A percentile compares a stretch with the other conserved stretches of the same genome.
Conservation (phyloP, 1,140 invertebrate genomes). For the Drosophila jambulina region DNA sequence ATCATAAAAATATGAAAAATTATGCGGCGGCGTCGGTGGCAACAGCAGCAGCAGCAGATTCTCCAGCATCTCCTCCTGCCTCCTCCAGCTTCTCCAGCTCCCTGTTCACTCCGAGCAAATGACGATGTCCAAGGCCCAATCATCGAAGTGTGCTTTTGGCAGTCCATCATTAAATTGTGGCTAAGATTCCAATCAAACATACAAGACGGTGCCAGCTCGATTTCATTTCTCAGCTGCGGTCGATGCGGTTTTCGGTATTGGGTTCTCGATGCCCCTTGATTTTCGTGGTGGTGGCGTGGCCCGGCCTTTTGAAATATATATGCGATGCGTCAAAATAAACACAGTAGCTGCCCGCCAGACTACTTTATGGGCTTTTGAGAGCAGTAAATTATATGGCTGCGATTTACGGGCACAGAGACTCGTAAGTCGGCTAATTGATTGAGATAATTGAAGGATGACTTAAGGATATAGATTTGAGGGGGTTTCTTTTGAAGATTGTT, state of each 20-base stretch:
- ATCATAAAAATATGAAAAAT: conserved; percentile 84
- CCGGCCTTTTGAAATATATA: conserved; percentile 55
- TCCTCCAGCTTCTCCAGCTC: not conserved
- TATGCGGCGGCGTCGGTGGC: conserved; percentile 69
- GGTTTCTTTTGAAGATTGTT: not conserved
- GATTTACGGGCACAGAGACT: conserved; percentile 33
- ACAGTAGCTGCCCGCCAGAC: conserved; percentile 61
- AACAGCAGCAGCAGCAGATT: conserved; percentile 2
- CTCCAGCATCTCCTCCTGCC: conserved; percentile 8
- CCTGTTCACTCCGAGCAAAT: conserved; percentile 11
- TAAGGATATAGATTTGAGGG: conserved; percentile 19
- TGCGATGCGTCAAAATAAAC: conserved; percentile 68
- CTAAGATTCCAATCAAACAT: conserved; percentile 81
- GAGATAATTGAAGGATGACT: conserved; percentile 46
- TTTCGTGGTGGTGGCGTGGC: conserved; percentile 25
- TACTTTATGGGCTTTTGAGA: conserved; percentile 57
- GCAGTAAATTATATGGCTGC: conserved; percentile 56
- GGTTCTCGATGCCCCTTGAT: conserved; percentile 6
- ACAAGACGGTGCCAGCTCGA: conserved; percentile 56
- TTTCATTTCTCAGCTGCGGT: conserved; percentile 57
- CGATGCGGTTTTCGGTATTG: conserved; percentile 18
- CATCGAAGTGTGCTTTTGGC: conserved; percentile 82
- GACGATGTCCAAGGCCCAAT: conserved; percentile 54
- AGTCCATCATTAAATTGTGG: conserved; percentile 83
- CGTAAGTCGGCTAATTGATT: conserved; percentile 51